Evolutionary conservation across 1,140 invertebrate genomes (phyloP), one percentile per base, ranked within the genome.

Genomic region (Brachionus koreanus): DNA sequence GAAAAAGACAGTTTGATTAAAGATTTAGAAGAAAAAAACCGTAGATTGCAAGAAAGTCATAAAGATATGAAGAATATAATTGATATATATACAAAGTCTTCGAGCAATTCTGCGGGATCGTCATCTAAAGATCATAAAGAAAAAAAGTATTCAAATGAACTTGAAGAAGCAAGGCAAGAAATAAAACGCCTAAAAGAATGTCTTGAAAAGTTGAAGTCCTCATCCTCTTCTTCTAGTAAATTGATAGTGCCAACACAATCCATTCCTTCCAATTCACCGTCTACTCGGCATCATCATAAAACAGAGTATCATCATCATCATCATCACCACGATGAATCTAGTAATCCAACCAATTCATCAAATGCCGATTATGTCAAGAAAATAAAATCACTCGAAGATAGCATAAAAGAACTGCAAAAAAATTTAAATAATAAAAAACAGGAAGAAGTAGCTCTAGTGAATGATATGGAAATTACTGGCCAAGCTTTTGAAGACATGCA

Each of bases 401-500:
- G 13, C 12, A 95, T 82, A 9, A 65, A 57, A 39, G 82, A 69
- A 13, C 39, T 82, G 12, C 57, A 82, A 61, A 57, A 75, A 39
- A 82, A 42, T 82, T 43, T 82, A 61, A 69, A 63, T 13, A 72
- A 65, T 52, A 49, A 49, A 52, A 82, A 57, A 63, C 84, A 95
- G 92, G 96, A 98, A 87, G 97, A 99, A 88, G 97, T 98, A 87
- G 95, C 96, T 1, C 89, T 99, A 74, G 89, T 98, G 3, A 98
- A 96, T 86, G 98, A 99, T 88, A 98, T 99, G 94, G 98, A 99
- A 88, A 95, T 98, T 0, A 99, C 96, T 0, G 97, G 97, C 0
- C 96, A 98, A 89, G 97, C 97, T 0, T 98, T 98, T 87, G 97
- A 99, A 89, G 96, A 98, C 86, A 98, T 98, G 95, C 96, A 98